Conservation (phyloP, 2,888 invertebrate species). For the Phrixothrix hirtus region DNA sequence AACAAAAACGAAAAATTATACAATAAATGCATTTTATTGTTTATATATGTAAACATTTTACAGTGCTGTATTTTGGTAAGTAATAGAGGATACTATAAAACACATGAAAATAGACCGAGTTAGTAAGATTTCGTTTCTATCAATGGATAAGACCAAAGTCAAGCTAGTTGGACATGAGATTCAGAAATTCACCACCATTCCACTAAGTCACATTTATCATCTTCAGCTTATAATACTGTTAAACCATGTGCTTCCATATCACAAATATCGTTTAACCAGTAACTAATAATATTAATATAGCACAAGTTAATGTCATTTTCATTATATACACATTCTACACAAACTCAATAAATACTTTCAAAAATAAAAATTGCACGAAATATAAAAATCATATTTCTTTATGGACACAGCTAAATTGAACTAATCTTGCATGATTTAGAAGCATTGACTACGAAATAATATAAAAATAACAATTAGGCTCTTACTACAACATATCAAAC, state of each 20-base stretch:
- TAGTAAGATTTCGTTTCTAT: constrained; percentile 34
- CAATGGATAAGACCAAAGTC: constrained; percentile 35
- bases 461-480: constrained; percentile 59
- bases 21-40: constrained; percentile 43
- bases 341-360: constrained; percentile 38
- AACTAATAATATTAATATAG: constrained; percentile 34
- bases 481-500: constrained; percentile 51
- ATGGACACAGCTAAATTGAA: constrained; percentile 31
- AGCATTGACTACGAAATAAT: constrained; percentile 52
- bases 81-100: constrained; percentile 39
- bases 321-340: constrained; percentile 35
- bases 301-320: constrained; percentile 33
- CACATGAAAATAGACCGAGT: constrained; percentile 38
- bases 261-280: constrained; percentile 38
- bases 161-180: constrained; percentile 36
- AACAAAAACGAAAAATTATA: constrained; percentile 14
- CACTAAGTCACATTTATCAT: constrained; percentile 28
- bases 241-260: constrained; percentile 41
- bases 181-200: constrained; percentile 28
- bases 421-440: constrained; percentile 30
- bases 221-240: constrained; percentile 35
- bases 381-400: constrained; percentile 29
- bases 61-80: constrained; percentile 41
- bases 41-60: constrained; percentile 42
- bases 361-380: constrained; percentile 34